phyloP scores from a whole-genome alignment of 92 coral and sea anemone species.

The Epizoanthus stellaris region DNA sequence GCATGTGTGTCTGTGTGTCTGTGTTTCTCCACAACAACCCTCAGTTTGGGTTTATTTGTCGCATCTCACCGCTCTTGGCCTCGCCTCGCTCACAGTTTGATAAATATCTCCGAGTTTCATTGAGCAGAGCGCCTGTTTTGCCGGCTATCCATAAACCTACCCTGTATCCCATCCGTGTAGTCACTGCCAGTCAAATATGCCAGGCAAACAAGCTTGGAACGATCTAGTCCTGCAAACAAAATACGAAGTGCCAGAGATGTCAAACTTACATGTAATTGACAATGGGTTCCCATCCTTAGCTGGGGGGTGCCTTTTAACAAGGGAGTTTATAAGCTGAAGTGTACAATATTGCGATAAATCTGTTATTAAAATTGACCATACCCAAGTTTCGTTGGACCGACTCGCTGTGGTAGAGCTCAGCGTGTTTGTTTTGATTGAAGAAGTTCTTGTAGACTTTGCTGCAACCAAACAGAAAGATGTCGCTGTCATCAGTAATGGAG shows the following conservation, averaged over 20 bases:
- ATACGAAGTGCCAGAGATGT: neutral
- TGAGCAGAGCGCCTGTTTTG: no score
- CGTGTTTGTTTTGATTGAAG: constrained; percentile 87
- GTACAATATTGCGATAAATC: no score
- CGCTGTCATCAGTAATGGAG: constrained; percentile 97
- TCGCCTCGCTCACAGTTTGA: neutral
- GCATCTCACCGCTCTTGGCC: neutral
- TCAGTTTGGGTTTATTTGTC: no score
- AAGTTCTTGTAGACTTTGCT: constrained; percentile 88
- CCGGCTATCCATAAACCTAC: constrained; percentile 37
- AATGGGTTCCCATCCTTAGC: neutral
- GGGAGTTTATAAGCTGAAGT: neutral
- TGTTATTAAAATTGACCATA: constrained; percentile 12
- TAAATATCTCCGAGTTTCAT: no score
- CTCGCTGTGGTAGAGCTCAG: constrained; percentile 82
- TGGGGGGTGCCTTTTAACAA: neutral
- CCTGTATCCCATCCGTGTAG: constrained; percentile 96
- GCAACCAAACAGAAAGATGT: constrained; percentile 93
- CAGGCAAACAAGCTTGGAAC: constrained; percentile 79
- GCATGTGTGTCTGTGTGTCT: no score
- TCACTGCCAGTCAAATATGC: constrained; percentile 98
- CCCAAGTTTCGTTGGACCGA: constrained; percentile 77
- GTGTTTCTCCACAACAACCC: no score
- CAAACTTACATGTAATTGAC: neutral
- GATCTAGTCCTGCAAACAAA: constrained; percentile 73